phyloP scores from a whole-genome alignment of 2,888 invertebrate species.

The Callyntrura sp. region DNA sequence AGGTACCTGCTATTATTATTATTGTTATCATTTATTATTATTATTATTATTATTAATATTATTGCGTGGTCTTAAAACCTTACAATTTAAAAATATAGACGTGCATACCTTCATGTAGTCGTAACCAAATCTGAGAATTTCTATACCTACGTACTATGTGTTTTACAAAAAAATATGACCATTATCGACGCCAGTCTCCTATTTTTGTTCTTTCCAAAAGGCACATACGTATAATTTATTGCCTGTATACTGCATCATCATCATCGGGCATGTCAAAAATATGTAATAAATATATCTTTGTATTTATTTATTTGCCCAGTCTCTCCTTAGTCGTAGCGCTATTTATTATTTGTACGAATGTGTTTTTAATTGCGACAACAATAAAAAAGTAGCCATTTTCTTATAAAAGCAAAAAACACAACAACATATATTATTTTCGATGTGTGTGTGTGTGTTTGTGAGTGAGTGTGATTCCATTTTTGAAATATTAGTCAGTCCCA shows the following conservation, averaged over 20 bases:
- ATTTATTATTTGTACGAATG: slow-evolving; percentile 19
- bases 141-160: too few relatives aligned
- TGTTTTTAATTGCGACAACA: slow-evolving; percentile 53
- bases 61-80: too few relatives aligned
- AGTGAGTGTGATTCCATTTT: slow-evolving; percentile 54
- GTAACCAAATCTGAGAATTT: too few relatives aligned
- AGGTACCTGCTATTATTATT: too few relatives aligned
- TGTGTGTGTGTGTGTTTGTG: not conserved
- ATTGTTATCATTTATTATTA: too few relatives aligned
- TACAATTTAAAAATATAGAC: not conserved
- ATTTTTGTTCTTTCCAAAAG: not conserved
- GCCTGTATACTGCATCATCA: not conserved
- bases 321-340: too few relatives aligned
- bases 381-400: slow-evolving; percentile 52
- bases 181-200: not conserved
- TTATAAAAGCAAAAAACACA: not conserved
- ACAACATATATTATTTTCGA: slow-evolving; percentile 9
- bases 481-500: slow-evolving; percentile 52
- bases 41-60: too few relatives aligned
- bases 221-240: slow-evolving; percentile 21
- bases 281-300: not conserved
- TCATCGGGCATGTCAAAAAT: slow-evolving; percentile 17
- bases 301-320: not conserved
- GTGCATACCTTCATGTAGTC: not conserved
- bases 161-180: not conserved